phyloP scores from a whole-genome alignment of 2,888 invertebrate genomes.

The Cephus pulcher region DNA sequence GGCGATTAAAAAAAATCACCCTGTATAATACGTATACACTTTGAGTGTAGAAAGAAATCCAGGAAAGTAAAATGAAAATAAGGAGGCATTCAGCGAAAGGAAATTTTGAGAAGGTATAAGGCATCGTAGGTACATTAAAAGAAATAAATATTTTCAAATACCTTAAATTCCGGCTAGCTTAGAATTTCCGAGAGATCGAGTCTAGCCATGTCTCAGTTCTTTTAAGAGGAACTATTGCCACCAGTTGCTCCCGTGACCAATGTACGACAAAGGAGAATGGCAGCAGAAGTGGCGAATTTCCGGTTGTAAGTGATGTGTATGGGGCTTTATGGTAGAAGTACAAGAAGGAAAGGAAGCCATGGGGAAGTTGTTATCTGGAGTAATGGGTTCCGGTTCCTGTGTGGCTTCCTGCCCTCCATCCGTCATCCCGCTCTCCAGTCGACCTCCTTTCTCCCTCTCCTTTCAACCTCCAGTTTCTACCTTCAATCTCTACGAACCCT shows the following conservation, averaged over 20 bases:
- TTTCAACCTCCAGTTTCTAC: constrained; percentile 10
- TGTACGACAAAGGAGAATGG: constrained; percentile 28
- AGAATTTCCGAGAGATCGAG: neutral
- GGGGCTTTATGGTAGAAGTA: constrained; percentile 32
- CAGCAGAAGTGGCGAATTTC: constrained; percentile 53
- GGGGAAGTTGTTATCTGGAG: constrained; percentile 53
- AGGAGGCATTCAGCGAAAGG: neutral
- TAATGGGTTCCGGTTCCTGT: constrained; percentile 56
- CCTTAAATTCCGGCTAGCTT: neutral
- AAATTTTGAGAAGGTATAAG: neutral
- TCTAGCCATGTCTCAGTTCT: neutral
- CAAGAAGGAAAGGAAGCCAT: constrained; percentile 54
- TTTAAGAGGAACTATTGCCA: constrained; percentile 27
- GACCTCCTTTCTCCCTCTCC: neutral
- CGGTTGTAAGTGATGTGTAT: constrained; percentile 26
- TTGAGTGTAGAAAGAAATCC: neutral
- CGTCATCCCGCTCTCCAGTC: constrained; percentile 38
- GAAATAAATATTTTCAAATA: neutral
- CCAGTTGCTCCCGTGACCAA: constrained; percentile 46
- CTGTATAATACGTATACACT: neutral
- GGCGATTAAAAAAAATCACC: too few species aligned
- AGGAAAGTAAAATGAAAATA: neutral
- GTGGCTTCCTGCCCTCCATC: constrained; percentile 47
- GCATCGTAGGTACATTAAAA: neutral
- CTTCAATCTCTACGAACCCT: neutral